phyloP scores from a whole-genome alignment of 2,888 invertebrate species.

The Limnephilus lunatus region DNA sequence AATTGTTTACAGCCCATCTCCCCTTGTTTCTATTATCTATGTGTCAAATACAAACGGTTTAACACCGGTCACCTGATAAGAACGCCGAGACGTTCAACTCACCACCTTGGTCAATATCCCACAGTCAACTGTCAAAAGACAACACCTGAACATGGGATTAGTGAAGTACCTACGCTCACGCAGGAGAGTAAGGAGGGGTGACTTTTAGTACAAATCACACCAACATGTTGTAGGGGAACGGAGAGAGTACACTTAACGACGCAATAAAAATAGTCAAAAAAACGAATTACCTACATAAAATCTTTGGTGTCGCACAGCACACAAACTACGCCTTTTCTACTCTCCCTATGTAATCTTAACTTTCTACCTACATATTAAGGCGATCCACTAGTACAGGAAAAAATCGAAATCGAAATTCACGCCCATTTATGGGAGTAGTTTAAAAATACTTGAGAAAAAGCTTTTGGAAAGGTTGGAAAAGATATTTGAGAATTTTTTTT shows the following conservation, averaged over 20 bases:
- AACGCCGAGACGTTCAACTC: not conserved
- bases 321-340: not conserved
- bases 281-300: not conserved
- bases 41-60: too few species aligned
- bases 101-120: not conserved
- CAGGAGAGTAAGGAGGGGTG: not conserved
- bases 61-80: not conserved
- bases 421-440: too few species aligned
- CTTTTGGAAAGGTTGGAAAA: too few species aligned
- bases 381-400: too few species aligned
- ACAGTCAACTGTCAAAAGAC: not conserved
- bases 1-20: too few species aligned
- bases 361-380: not conserved
- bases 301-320: not conserved
- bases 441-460: too few species aligned
- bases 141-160: not conserved
- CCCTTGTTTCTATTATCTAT: too few species aligned
- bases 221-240: slow-evolving; percentile 13
- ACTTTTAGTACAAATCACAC: not conserved
- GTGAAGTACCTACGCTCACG: not conserved
- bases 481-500: too few species aligned
- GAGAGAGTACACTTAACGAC: slow-evolving; percentile 22
- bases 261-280: slow-evolving; percentile 19
- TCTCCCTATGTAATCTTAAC: not conserved
- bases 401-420: too few species aligned